Base-by-base conservation (phyloP, 2,888 invertebrate genomes). In the Pandemis corylana region DNA sequence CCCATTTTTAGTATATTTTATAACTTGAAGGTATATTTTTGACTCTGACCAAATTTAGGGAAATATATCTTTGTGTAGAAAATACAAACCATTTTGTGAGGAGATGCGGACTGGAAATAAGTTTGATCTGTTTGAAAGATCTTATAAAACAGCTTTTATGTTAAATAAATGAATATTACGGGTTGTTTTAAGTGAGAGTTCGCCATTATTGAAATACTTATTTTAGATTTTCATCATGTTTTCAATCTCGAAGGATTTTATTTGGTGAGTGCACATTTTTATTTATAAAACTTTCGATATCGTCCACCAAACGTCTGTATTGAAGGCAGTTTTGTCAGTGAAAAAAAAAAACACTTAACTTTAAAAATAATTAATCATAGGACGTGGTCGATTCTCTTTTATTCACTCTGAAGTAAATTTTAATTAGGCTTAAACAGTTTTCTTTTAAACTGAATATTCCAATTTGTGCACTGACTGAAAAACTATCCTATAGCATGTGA, bases 41-140 rank as follows among this genome's bases (percentile, higher is more conserved):
- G 62, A 68, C 51, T 15, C 53, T 68, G 72, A 42, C 68, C 68
- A 68, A 41, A 62, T 53, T 56, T 72, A 68, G 72, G 67, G 62
- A 68, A 72, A 68, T 28, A 63, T 62, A 68, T 51, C 62, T 62
- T 72, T 67, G 61, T 53, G 41, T 72, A 72, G 62, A 53, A 20
- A 72, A 63, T 72, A 72, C 67, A 68, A 72, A 61, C 3, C 20
- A 63, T 51, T 46, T 46, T 56, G 53, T 56, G n/a, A 56, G 20
- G 12, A 28, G 59, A 12, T 42, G 63, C 42, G 28, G 13, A 59
- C 51, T 71, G 59, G 59, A 53, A 51, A 15, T 41, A 68, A 68
- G 59, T 13, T 64, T 56, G 63, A 64, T 70, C 63, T 70, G 70
- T 71, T 71, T n/a, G 42, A 53, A 51, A 13, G 51, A 42, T 70